Evolutionary conservation across 92 coral and sea anemone species (phyloP).

Genomic region (Siderastrea radians): DNA sequence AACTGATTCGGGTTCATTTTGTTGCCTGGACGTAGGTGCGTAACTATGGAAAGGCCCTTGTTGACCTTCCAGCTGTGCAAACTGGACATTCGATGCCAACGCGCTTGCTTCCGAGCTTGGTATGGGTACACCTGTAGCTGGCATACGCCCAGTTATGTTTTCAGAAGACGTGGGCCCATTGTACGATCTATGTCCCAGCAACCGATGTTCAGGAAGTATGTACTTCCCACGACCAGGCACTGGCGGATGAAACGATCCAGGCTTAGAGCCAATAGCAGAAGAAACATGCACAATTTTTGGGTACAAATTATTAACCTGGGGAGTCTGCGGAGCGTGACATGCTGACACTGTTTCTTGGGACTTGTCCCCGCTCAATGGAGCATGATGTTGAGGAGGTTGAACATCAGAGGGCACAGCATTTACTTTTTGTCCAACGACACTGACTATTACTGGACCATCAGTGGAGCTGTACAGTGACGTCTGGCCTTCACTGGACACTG

Average conservation of each 20-base stretch:
- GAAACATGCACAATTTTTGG: constrained; percentile 29
- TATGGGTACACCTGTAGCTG: constrained; percentile 1
- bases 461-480: neutral
- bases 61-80: neutral
- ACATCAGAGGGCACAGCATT: neutral
- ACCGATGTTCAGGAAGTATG: constrained; percentile 36
- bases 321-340: neutral
- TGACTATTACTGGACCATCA: constrained; percentile 45
- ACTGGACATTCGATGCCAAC: neutral
- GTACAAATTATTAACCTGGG: neutral
- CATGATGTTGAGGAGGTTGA: neutral
- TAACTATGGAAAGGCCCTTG: neutral
- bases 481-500: neutral
- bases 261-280: neutral
- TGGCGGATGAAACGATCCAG: neutral
- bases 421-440: constrained; percentile 19
- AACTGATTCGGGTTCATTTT: neutral
- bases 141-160: neutral
- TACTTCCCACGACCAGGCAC: neutral
- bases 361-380: neutral
- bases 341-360: neutral
- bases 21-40: neutral
- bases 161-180: neutral
- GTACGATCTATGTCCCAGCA: neutral
- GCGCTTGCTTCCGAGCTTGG: neutral